phyloP scores from a whole-genome alignment of 2,888 invertebrate genomes.

The Thymelicus sylvestris region DNA sequence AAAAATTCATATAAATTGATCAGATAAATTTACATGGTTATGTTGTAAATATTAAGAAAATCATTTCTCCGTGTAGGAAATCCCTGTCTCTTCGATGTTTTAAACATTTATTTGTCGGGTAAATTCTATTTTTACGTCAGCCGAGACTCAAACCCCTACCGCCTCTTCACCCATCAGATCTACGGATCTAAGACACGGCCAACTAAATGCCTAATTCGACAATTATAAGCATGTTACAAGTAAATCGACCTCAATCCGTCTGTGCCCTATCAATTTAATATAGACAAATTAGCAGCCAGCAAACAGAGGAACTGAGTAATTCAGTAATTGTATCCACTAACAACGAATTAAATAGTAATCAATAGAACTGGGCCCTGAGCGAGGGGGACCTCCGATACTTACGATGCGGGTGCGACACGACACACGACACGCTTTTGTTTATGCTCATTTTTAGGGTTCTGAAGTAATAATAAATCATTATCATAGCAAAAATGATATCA shows the following conservation, averaged over 20 bases:
- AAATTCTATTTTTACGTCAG: not conserved
- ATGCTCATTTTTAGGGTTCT: no score
- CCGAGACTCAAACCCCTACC: not conserved
- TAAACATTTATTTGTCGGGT: no score
- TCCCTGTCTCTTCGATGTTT: no score
- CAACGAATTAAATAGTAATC: conserved; percentile 82
- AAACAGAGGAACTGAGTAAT: conserved; percentile 76
- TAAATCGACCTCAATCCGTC: conserved; percentile 38
- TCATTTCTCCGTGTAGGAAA: no score
- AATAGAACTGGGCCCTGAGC: conserved; percentile 73
- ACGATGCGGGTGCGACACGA: conserved; percentile 53
- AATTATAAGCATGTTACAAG: not conserved
- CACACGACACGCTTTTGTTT: not conserved
- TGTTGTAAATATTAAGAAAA: no score
- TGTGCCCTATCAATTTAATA: conserved; percentile 53
- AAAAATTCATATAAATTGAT: no score
- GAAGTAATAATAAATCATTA: no score
- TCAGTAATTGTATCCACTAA: conserved; percentile 83
- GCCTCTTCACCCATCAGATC: no score
- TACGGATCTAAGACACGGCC: no score
- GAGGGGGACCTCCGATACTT: conserved; percentile 48
- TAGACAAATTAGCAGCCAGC: conserved; percentile 53
- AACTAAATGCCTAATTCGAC: not conserved
- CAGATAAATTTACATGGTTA: no score
- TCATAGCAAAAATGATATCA: no score